Conservation (phyloP, 37 sponge, comb jelly and placozoan species). For the Haliclona indistincta region DNA sequence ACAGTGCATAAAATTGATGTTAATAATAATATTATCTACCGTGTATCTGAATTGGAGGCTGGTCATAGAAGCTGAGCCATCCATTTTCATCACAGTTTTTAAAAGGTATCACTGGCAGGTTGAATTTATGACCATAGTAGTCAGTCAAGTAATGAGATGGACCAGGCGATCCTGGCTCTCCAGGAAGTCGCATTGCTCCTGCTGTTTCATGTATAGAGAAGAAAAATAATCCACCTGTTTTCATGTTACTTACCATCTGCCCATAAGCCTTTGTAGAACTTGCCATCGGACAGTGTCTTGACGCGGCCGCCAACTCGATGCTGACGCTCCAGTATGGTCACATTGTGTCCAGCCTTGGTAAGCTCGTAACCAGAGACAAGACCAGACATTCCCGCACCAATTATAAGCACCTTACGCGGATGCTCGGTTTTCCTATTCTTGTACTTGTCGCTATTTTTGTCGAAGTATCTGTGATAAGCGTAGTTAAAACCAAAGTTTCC, state of each 20-base stretch:
- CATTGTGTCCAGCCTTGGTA: slow-evolving; percentile 49
- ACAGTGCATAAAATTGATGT: neutral
- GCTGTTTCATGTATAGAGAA: slow-evolving; percentile 4
- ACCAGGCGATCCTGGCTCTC: neutral
- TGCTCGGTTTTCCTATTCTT: neutral
- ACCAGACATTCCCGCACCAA: slow-evolving; percentile 64
- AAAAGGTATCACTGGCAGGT: slow-evolving; percentile 14
- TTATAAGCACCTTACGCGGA: slow-evolving; percentile 39
- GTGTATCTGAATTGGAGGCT: neutral
- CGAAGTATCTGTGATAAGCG: slow-evolving; percentile 32
- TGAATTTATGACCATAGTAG: slow-evolving; percentile 21
- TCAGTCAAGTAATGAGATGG: slow-evolving; percentile 37
- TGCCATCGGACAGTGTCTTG: slow-evolving; percentile 25
- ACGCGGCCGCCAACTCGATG: slow-evolving; percentile 57
- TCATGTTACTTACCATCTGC: slow-evolving; percentile 36
- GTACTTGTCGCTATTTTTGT: neutral
- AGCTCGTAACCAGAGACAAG: slow-evolving; percentile 66
- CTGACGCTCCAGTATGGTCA: slow-evolving; percentile 54
- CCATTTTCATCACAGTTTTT: slow-evolving; percentile 2
- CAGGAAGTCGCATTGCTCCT: slow-evolving; percentile 53
- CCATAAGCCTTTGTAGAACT: slow-evolving; percentile 42
- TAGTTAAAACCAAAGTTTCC: slow-evolving; percentile 25
- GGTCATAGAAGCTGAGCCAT: slow-evolving; percentile 14
- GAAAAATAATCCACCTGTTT: neutral
- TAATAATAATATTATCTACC: neutral